Conservation (phyloP, 2,797 vertebrate genomes). For the Crenichthys baileyi region DNA sequence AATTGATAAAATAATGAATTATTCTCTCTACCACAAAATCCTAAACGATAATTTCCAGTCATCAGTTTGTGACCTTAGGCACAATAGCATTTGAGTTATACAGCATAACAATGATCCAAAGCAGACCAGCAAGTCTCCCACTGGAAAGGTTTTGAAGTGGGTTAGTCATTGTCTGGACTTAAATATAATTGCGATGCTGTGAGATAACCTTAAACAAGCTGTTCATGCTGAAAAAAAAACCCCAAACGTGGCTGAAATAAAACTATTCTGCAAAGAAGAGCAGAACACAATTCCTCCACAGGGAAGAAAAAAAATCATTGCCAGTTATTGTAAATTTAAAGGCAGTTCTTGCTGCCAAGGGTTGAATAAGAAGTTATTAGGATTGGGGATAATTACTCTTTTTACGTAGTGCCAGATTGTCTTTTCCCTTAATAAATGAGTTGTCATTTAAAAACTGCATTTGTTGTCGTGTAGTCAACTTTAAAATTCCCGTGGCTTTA, state of each 20-base stretch:
- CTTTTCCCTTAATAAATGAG: not conserved
- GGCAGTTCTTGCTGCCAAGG: too few relatives aligned
- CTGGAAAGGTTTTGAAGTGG: too few relatives aligned
- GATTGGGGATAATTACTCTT: not conserved
- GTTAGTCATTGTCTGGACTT: too few relatives aligned
- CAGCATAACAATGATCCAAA: not conserved
- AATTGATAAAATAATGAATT: too few relatives aligned
- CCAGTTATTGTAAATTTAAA: too few relatives aligned
- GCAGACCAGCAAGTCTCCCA: too few relatives aligned
- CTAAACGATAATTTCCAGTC: not conserved
- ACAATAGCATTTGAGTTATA: not conserved
- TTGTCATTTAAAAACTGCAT: not conserved
- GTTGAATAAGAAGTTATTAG: not conserved
- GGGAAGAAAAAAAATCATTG: not conserved
- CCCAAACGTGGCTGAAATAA: not conserved
- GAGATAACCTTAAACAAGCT: not conserved
- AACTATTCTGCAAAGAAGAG: not conserved
- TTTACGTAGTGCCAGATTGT: not conserved
- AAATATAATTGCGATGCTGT: too few relatives aligned
- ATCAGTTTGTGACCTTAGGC: not conserved
- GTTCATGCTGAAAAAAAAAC: not conserved
- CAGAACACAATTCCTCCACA: not conserved
- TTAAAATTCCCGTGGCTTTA: too few relatives aligned
- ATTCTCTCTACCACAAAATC: too few relatives aligned
- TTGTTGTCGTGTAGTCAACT: not conserved